phyloP scores from a whole-genome alignment of 2,888 invertebrate genomes.

The Thera britannica region DNA sequence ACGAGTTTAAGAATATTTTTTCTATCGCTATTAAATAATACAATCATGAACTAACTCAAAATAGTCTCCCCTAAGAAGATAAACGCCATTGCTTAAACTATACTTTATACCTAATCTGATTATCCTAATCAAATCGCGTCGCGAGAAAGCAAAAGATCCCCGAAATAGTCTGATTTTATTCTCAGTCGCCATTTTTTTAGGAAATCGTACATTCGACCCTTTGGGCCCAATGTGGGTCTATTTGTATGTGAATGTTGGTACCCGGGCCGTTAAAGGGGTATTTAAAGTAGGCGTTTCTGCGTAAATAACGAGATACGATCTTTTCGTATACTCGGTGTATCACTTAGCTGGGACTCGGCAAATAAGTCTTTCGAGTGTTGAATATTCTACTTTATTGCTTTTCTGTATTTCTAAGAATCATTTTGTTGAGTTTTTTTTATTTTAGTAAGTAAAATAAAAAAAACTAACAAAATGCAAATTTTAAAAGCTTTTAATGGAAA shows the following conservation, averaged over 20 bases:
- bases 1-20: too few relatives aligned
- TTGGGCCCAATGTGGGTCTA: slow-evolving; percentile 42
- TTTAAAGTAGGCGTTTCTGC: slow-evolving; percentile 47
- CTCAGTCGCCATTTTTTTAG: slow-evolving; percentile 42
- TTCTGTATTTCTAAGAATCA: slow-evolving; percentile 5
- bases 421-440: background rate
- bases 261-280: slow-evolving; percentile 48
- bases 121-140: slow-evolving; percentile 38
- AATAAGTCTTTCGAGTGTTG: slow-evolving; percentile 28
- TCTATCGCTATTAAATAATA: too few relatives aligned
- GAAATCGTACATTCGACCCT: slow-evolving; percentile 37
- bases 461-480: too few relatives aligned
- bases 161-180: slow-evolving; percentile 45
- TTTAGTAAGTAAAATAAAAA: too few relatives aligned
- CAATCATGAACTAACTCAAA: too few relatives aligned
- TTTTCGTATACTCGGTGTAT: slow-evolving; percentile 19
- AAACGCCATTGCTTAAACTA: slow-evolving; percentile 7
- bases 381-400: slow-evolving; percentile 26
- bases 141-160: slow-evolving; percentile 37
- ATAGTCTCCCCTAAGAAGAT: background rate
- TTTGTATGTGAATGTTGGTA: slow-evolving; percentile 48
- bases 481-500: too few relatives aligned
- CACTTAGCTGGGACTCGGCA: slow-evolving; percentile 24
- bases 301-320: slow-evolving; percentile 50
- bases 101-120: slow-evolving; percentile 30